These are phyloP conservation scores for Rugalucina vietnamica DNA, from an alignment of 2,888 invertebrate species.

Conservation along the genomic window DNA sequence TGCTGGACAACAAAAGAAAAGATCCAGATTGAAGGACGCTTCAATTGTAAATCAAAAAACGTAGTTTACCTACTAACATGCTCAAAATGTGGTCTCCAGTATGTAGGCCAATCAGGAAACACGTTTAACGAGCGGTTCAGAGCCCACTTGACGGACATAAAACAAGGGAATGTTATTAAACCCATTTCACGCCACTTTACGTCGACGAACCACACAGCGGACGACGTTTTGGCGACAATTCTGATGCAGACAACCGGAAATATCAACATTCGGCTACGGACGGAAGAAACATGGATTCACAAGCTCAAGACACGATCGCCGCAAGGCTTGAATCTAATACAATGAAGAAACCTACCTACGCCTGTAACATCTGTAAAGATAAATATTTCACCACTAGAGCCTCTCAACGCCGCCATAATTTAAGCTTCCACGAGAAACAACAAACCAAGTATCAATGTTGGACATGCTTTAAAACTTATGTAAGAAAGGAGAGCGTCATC, in stretches of 20 bases:
- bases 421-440: no score
- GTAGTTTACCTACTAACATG: not conserved
- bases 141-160: not conserved
- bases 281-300: conserved; percentile 25
- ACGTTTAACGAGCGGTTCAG: not conserved
- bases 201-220: conserved; percentile 3
- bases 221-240: conserved; percentile 15
- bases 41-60: not conserved
- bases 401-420: no score
- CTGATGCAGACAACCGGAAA: not conserved
- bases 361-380: no score
- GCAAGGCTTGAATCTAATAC: not conserved
- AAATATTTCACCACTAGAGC: no score
- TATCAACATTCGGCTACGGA: conserved; percentile 19
- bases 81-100: not conserved
- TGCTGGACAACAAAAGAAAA: not conserved
- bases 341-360: not conserved
- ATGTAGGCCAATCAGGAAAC: not conserved
- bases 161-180: not conserved
- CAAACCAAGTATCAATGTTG: no score
- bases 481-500: no score
- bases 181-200: conserved; percentile 26
- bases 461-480: no score
- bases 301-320: not conserved
- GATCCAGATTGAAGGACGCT: not conserved